Base-by-base conservation (phyloP, 2,113 vertebrate species). In the Pheucticus melanocephalus region DNA sequence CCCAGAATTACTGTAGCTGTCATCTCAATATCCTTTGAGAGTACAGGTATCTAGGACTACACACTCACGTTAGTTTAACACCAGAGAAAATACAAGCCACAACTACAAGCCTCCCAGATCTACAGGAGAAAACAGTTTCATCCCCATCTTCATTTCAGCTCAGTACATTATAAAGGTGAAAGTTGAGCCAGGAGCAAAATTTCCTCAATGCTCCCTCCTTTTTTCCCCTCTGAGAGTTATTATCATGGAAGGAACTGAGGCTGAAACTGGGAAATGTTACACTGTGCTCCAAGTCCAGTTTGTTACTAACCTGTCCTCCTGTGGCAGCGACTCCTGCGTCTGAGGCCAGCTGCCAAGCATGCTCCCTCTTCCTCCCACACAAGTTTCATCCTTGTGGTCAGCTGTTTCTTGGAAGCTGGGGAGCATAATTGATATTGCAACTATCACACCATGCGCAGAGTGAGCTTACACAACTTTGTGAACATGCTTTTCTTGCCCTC, bases 401-500 rank as follows among this genome's bases (percentile, higher is more conserved):
- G 92, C 76, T 83, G 82, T 86, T 96, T 96, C 90, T 96, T 95
- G 93, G 93, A 96, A 96, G 54, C 92, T 71, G 54, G 64, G 56
- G 82, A 95, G 22, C 79, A 88, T 95, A 94, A 96, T 11, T 96
- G 94, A 94, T 88, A 96, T 81, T 93, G 85, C 85, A 88, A 61
- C 81, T 71, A 91, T 79, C 91, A 76, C 24, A 25, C 79, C 60
- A 60, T 11, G 28, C 1, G 0, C 69, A 84, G 85, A 95, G 64
- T 83, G 94, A 93, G 88, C 88, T 95, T 94, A 81, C 93, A 86
- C 92, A 96, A 95, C 85, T 33, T 71, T 40, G 51, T 65, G 92
- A 96, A 95, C 94, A 57, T 78, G 93, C 93, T 96, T 96, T 95
- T 90, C 92, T 90, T 83, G 90, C 79, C 90, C 64, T 95, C 72